Base-by-base conservation (phyloP, 2,797 vertebrate species). In the Luscinia luscinia region DNA sequence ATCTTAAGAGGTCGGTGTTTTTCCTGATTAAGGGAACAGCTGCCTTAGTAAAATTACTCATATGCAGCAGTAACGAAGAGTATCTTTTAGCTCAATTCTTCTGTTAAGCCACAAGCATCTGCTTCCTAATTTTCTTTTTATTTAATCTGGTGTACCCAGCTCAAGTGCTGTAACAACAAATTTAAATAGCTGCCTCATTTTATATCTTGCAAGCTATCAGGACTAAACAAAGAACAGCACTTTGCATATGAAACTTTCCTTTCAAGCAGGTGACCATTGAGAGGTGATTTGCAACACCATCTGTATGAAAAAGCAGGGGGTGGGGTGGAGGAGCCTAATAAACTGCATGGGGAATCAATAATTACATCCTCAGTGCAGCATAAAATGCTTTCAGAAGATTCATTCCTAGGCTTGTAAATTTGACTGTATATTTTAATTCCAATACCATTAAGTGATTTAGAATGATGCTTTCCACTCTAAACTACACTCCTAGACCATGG, bases 21-120 rank as follows among this genome's bases (percentile, higher is more conserved):
- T 93, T 90, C 72, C 62, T 78, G 85, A 94, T 94, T 89, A 95
- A 96, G 63, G 81, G 94, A 96, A 94, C 96, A 97, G 96, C 95
- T 97, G 97, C 64, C 90, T 85, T 87, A 82, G 73, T 93, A 90
- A 95, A 96, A 97, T 93, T 95, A 92, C 88, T 97, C 70, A 84
- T 88, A 96, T 77, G 87, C 92, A 95, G 87, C 91, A 85, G 89
- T 94, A 97, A 96, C 45, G 36, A 93, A 86, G 58, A 94, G 84
- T 80, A 96, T 95, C 91, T 96, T 96, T 94, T 95, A 96, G 92
- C 90, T 84, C 91, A 96, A 87, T 93, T 95, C 86, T 94, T 96
- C 86, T 94, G 93, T 92, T 97, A 96, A 97, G 63, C 91, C 92
- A 92, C 92, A 96, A 96, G 89, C 97, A 97, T 97, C 97, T 97